A percentile compares a stretch with the other conserved stretches of the same genome.
Conservation (phyloP, 2,797 vertebrate species). For the Streptopelia turtur region DNA sequence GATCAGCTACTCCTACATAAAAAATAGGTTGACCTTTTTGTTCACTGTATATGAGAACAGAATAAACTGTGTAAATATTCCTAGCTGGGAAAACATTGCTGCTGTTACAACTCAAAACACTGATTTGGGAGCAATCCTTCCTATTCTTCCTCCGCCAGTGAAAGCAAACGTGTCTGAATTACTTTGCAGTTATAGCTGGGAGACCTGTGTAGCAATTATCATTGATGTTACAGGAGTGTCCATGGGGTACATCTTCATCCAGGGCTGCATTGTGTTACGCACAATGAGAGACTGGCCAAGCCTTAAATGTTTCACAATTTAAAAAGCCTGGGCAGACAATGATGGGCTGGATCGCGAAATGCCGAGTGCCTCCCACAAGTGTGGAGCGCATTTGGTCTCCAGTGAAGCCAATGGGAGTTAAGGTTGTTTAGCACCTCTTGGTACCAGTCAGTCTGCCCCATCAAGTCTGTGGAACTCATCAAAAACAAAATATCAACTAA, state of each 20-base stretch:
- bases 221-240: background rate
- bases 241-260: background rate
- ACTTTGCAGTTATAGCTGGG: background rate
- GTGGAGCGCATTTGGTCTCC: background rate
- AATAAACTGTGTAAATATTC: background rate
- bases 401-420: background rate
- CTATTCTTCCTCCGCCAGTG: background rate
- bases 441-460: background rate
- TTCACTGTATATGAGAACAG: background rate
- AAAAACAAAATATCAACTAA: background rate
- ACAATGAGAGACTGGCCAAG: background rate
- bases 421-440: background rate
- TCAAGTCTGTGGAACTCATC: background rate
- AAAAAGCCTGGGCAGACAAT: background rate
- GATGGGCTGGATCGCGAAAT: background rate
- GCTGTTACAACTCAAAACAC: fast-evolving
- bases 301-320: background rate
- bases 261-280: background rate
- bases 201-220: background rate
- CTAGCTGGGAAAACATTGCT: fast-evolving
- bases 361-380: background rate
- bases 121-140: background rate
- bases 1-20: background rate
- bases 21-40: background rate
- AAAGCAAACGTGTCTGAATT: background rate